Evolutionary conservation across 2,113 vertebrate species (phyloP).

Genomic region (Myrmophylax atrothorax): DNA sequence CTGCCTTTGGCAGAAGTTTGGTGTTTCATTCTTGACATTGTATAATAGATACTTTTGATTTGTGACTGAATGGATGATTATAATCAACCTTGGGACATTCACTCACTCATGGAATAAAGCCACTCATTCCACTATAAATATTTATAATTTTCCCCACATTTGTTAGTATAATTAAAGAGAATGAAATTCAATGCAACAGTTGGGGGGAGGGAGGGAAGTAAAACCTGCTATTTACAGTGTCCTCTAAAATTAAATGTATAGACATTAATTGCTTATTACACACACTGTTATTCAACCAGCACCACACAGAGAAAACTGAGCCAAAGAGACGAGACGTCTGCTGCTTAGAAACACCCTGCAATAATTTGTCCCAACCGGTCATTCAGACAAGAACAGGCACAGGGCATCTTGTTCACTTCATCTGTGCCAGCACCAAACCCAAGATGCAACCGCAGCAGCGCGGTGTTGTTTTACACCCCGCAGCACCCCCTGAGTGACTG

Average conservation of each 20-base stretch:
- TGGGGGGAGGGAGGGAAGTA: slow-evolving; percentile 53
- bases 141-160: slow-evolving; percentile 61
- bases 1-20: slow-evolving; percentile 46
- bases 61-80: slow-evolving; percentile 53
- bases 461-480: background rate
- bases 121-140: slow-evolving; percentile 57
- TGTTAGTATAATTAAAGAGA: slow-evolving; percentile 66
- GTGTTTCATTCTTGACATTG: slow-evolving; percentile 37
- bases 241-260: slow-evolving; percentile 66
- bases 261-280: slow-evolving; percentile 60
- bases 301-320: slow-evolving; percentile 26
- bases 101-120: slow-evolving; percentile 42
- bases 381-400: background rate
- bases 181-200: slow-evolving; percentile 64
- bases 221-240: slow-evolving; percentile 62
- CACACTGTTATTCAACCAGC: slow-evolving; percentile 36
- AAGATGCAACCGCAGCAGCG: background rate
- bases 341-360: slow-evolving; percentile 26
- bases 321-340: slow-evolving; percentile 33
- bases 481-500: background rate
- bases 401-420: background rate
- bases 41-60: slow-evolving; percentile 52
- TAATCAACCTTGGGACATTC: slow-evolving; percentile 53
- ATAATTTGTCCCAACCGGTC: slow-evolving; percentile 12
- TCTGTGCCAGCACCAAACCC: background rate